These are phyloP conservation scores for Homalodisca vitripennis DNA, from an alignment of 1,140 invertebrate genomes.

Conservation along the genomic window DNA sequence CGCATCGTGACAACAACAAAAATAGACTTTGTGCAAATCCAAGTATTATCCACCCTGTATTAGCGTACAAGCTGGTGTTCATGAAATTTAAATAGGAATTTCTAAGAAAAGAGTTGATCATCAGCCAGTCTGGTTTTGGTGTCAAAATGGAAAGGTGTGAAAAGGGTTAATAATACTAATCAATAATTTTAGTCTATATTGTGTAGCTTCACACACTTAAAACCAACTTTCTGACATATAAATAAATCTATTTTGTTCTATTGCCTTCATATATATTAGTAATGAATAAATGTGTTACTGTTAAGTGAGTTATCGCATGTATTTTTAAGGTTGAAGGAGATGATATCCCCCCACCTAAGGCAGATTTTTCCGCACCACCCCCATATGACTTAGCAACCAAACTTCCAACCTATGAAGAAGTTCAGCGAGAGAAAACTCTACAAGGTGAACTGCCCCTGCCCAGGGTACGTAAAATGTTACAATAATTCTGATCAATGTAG, in stretches of 20 bases:
- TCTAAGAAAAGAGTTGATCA: no score
- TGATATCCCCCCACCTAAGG: conserved; percentile 72
- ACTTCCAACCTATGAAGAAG: conserved; percentile 88
- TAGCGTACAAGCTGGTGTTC: no score
- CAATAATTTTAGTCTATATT: neutral
- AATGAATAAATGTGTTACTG: neutral
- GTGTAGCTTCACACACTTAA: neutral
- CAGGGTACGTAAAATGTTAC: conserved; percentile 16
- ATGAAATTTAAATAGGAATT: no score
- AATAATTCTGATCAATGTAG: no score
- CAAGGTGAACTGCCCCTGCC: conserved; percentile 56
- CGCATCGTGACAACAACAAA: no score
- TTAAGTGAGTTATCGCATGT: neutral
- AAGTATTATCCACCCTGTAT: no score
- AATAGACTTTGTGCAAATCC: no score
- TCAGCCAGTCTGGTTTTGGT: no score
- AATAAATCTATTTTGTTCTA: neutral
- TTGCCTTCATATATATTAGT: neutral
- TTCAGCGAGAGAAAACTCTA: conserved; percentile 78
- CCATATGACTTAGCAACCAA: conserved; percentile 78
- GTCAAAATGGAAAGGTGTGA: no score
- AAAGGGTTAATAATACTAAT: neutral
- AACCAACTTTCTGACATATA: neutral
- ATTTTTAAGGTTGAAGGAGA: conserved; percentile 40
- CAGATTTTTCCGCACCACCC: conserved; percentile 80